phyloP scores from a whole-genome alignment of 2,888 invertebrate genomes.

The Andricus quercusramuli region DNA sequence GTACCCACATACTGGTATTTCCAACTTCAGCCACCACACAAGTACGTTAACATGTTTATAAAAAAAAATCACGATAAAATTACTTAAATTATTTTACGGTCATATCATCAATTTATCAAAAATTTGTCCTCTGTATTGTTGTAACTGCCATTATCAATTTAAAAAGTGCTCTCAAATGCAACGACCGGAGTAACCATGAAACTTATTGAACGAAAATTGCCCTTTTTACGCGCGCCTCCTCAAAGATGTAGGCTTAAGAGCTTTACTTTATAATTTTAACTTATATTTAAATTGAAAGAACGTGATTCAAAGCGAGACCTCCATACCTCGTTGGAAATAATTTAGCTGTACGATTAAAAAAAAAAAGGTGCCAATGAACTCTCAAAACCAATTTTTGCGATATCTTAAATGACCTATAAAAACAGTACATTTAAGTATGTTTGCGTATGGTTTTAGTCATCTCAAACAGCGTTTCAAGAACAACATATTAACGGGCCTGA shows the following conservation, averaged over 20 bases:
- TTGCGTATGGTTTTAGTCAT: conserved; percentile 80
- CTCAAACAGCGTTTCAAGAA: conserved; percentile 86
- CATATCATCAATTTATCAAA: no score
- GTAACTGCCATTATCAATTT: no score
- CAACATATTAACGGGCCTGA: conserved; percentile 85
- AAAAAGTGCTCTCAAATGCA: no score
- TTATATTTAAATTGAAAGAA: no score
- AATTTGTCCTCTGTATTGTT: no score
- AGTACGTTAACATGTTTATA: conserved; percentile 78
- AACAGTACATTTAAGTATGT: neutral
- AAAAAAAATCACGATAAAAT: neutral
- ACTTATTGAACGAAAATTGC: no score
- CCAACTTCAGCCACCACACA: conserved; percentile 97
- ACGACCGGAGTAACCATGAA: no score
- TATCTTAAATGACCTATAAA: neutral
- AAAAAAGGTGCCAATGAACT: neutral
- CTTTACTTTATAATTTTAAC: no score
- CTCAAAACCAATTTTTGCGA: neutral
- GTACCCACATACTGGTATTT: conserved; percentile 98
- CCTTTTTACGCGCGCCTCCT: no score
- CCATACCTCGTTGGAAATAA: no score
- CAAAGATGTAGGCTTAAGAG: no score
- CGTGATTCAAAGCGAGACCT: no score
- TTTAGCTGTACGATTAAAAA: neutral
- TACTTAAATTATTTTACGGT: neutral